A percentile compares a stretch with the other conserved stretches of the same genome.
phyloP scores from a whole-genome alignment of 2,888 invertebrate species.

The Eumerus sabulonum region DNA sequence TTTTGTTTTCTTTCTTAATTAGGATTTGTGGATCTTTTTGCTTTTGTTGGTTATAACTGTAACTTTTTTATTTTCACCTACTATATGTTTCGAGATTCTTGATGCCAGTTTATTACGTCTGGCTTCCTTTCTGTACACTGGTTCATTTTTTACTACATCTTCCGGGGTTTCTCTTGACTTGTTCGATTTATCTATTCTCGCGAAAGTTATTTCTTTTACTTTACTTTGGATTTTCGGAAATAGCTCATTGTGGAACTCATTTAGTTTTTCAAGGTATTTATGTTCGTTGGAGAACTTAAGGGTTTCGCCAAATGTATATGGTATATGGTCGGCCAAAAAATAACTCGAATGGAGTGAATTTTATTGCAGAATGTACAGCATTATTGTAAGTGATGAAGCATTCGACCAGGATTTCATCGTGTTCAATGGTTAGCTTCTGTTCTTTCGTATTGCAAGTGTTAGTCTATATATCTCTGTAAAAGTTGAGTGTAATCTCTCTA shows the following conservation, averaged over 20 bases:
- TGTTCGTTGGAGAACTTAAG: slow-evolving; percentile 14
- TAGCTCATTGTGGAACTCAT: slow-evolving; percentile 33
- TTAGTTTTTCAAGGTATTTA: slow-evolving; percentile 35
- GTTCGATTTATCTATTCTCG: slow-evolving; percentile 38
- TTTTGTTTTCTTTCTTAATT: background rate
- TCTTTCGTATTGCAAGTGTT: slow-evolving; percentile 29
- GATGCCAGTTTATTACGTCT: slow-evolving; percentile 44
- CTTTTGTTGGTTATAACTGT: slow-evolving; percentile 29
- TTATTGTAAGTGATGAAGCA: slow-evolving; percentile 20
- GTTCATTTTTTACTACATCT: slow-evolving; percentile 20
- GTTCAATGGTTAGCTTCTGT: slow-evolving; percentile 21
- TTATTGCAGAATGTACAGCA: slow-evolving; percentile 47
- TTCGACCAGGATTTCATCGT: slow-evolving; percentile 36
- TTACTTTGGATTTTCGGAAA: slow-evolving; percentile 43
- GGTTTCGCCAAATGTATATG: slow-evolving; percentile 35
- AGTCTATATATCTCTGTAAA: slow-evolving; percentile 63
- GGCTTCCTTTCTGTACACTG: slow-evolving; percentile 23
- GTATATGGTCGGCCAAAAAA: slow-evolving; percentile 29
- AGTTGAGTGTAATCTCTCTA: slow-evolving; percentile 54
- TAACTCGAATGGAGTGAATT: slow-evolving; percentile 45
- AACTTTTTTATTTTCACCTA: slow-evolving; percentile 13
- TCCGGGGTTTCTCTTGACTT: slow-evolving; percentile 31
- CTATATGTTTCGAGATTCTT: slow-evolving; percentile 33
- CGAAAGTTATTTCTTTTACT: slow-evolving; percentile 24
- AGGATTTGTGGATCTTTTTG: slow-evolving; percentile 5